Percentiles rank a stretch among this genome's conserved stretches.
These are phyloP conservation scores for Whitmania pigra DNA, from an alignment of 1,140 invertebrate species.

Conservation along the genomic window DNA sequence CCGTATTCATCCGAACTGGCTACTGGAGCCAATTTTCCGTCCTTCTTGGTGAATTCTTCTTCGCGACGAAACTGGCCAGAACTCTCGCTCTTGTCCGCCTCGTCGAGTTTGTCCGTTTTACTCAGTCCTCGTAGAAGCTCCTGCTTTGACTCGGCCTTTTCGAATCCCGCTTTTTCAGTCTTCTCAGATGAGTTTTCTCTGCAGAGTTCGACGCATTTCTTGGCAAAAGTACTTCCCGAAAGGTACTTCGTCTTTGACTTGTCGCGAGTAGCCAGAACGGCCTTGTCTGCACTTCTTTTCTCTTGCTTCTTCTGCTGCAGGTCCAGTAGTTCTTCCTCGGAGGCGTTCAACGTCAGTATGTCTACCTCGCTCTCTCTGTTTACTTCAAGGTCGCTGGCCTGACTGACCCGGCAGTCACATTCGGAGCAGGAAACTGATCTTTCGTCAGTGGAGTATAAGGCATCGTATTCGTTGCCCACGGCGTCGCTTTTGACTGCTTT, in stretches of 20 bases:
- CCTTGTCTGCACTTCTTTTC: not conserved
- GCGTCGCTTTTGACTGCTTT: not conserved
- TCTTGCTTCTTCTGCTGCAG: not conserved
- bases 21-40: not conserved
- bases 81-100: not conserved
- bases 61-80: not conserved
- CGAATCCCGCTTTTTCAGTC: not conserved
- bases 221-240: not conserved
- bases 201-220: constrained; percentile 10
- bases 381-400: constrained; percentile 21
- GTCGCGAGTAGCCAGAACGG: not conserved
- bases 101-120: not conserved
- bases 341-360: constrained; percentile 13
- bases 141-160: not conserved
- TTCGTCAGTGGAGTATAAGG: not conserved
- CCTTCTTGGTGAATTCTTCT: not conserved
- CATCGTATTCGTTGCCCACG: not conserved
- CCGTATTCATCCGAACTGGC: constrained; percentile 3
- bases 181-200: not conserved
- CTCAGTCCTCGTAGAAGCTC: not conserved
- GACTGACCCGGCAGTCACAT: constrained; percentile 9
- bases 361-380: constrained; percentile 22
- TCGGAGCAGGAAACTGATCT: not conserved
- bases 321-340: constrained; percentile 17
- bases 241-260: not conserved